Conservation (phyloP, 1,140 invertebrate genomes). For the Cotesia glomerata region DNA sequence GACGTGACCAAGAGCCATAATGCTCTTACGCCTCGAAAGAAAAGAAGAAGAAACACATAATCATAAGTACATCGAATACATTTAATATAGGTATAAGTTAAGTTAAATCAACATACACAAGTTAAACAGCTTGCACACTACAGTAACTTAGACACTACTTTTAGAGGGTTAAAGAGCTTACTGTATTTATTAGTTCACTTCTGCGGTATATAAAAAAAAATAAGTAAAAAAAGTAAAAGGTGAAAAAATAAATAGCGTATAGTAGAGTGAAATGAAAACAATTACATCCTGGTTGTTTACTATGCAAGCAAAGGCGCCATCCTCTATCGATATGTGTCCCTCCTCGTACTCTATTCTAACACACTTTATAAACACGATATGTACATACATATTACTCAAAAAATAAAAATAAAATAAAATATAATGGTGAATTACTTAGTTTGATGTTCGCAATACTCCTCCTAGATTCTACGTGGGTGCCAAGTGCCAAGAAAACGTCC, state of each 20-base stretch:
- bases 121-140: too few relatives aligned
- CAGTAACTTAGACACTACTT: too few relatives aligned
- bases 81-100: background rate
- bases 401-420: background rate
- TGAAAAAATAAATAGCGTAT: background rate
- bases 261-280: conserved; percentile 24
- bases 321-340: conserved; percentile 18
- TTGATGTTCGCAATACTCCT: background rate
- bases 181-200: background rate
- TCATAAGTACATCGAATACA: background rate
- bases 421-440: background rate
- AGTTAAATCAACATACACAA: too few relatives aligned
- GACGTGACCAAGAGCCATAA: background rate
- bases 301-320: conserved; percentile 32
- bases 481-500: conserved; percentile 16
- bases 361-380: background rate
- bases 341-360: background rate
- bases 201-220: too few relatives aligned
- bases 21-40: background rate
- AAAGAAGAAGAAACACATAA: background rate
- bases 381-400: background rate
- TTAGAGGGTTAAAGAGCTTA: background rate
- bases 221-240: background rate
- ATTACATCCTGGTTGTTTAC: conserved; percentile 38
- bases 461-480: background rate